Evolutionary conservation across 2,888 invertebrate species (phyloP), one percentile per base, ranked within the genome.

Genomic region (Augochlorella aurata): DNA sequence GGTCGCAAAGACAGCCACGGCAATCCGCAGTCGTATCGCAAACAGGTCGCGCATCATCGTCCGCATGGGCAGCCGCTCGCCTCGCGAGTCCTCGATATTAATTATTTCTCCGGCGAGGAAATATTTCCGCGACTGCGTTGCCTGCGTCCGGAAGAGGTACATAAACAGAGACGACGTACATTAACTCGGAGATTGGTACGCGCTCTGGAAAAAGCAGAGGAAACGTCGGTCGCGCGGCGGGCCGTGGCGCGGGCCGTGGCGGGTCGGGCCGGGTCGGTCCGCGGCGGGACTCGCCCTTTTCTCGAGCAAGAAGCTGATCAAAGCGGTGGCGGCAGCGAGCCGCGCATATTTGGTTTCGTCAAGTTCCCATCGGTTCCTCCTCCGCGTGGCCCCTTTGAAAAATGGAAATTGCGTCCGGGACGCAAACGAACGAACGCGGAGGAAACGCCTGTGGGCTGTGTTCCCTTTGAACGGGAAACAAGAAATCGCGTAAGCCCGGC

Each of bases 331-430:
- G 67, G 80, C 71, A 18, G 79, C 79, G 82, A 81, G 84, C 77
- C 79, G 85, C 83, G 85, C 83, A 84, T 88, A 88, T 88, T 88
- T 88, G 86, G 88, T 83, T 87, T 82, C 83, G 78, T 77, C 84
- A 79, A 86, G 85, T 88, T 87, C 70, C 86, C 76, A 79, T 87
- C 74, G 74, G 74, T 49, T 54, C 21, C 61, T 61, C 61, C 29
- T 47, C 38, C 47, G 70, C 52, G 73, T 61, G 52, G 79, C 71
- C 66, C 38, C 86, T 88, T 85, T 88, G 86, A 89, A 88, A 90
- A 88, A 87, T 87, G 81, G 81, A 89, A 90, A 90, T 90, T 90
- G 85, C 89, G 82, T 84, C 82, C 81, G 74, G 65, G 29, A 74
- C 49, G 74, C 68, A 78, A 80, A 82, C 87, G 89, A 82, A 81